Base-by-base conservation (phyloP, 1,140 invertebrate genomes). In the Trachymyrmex cornetzi region DNA sequence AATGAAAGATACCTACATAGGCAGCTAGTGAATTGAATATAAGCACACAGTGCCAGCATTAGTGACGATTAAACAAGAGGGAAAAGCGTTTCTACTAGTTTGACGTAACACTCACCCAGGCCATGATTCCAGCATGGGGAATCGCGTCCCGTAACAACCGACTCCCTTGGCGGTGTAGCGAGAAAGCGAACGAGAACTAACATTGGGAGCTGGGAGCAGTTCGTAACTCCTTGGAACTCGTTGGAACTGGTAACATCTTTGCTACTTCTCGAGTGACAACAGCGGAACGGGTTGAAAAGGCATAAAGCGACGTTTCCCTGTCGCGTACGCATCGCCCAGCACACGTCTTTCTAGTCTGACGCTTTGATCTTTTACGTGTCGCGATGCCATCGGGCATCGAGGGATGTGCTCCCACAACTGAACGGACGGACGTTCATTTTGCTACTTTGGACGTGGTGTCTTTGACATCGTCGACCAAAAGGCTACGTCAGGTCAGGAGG, bases 181-280 rank as follows among this genome's bases (percentile, higher is more conserved):
- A 63, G 72, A 86, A 81, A 86, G 66, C 77, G 34, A 89, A 63
- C 85, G 55, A 87, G 59, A 81, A 86, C 75, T 80, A 88, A 86
- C 89, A 71, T 38, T 34, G 30, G 2, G 57, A 4, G 53, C 44
- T 53, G 0, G 63, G 19, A 66, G 82, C 82, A 77, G 75, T 89
- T 91, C 81, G 88, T 91, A 91, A 91, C 89, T 91, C 87, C 53
- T 63, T 82, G 74, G 77, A 91, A 90, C 89, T 91, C 89, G 89
- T 91, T 91, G 82, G 75, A 87, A 88, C 89, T 90, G 81, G 82
- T 88, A 91, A 91, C 90, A 84, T 91, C 87, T 90, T 91, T 77
- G 84, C 87, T 89, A 81, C 80, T 87, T 89, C 80, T 74, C 80
- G 67, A 69, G 79, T 87, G 89, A 89, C 89, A 89, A 90, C 89